Evolutionary conservation across 2,797 vertebrate species (phyloP), one percentile per base, ranked within the genome.

Genomic region (Apodemus agrarius): DNA sequence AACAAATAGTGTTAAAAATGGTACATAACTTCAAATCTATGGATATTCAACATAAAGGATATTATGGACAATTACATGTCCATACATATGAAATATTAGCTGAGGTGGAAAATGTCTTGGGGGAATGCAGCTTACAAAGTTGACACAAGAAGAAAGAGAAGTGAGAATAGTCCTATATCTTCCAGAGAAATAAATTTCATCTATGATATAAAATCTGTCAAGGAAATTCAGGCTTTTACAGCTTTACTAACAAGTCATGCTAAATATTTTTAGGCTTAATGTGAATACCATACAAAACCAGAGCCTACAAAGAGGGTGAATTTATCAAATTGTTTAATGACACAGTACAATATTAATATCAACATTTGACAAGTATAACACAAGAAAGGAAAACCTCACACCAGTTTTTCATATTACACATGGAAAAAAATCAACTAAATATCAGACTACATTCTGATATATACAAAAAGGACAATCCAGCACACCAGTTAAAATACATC

Each of bases 211-310:
- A 79, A 94, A 86, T 37, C 72, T 54, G 24, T 80, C 4, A 46
- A 94, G 82, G 85, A 90, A 83, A 83, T 65, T 74, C 57, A 93
- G 37, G 37, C 57, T 69, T 26, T 54, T n/a, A 49, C 69, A 37
- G 37, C 52, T 75, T 91, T 40, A 79, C 52, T 91, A 75, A n/a
- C 49, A 11, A 89, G 37, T 63, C 83, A 67, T 74, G 46, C 11
- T 29, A 72, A n/a, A 91, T 75, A 75, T 83, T 93, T 88, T 88
- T 29, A 85, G 88, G 74, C 67, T 93, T 80, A 90, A 19, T 65
- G 74, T 12, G 72, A n/a, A n/a, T 52, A 49, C 79, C 72, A 84
- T 14, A 61, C 31, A 74, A 80, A 80, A 29, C n/a, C n/a, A 57
- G 65, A 76, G 46, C 11, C 8, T 52, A 34, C 81, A 74, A 75